A percentile compares a stretch with the other conserved stretches of the same genome.
phyloP scores from a whole-genome alignment of 2,888 invertebrate species.

The Eurytoma californica region DNA sequence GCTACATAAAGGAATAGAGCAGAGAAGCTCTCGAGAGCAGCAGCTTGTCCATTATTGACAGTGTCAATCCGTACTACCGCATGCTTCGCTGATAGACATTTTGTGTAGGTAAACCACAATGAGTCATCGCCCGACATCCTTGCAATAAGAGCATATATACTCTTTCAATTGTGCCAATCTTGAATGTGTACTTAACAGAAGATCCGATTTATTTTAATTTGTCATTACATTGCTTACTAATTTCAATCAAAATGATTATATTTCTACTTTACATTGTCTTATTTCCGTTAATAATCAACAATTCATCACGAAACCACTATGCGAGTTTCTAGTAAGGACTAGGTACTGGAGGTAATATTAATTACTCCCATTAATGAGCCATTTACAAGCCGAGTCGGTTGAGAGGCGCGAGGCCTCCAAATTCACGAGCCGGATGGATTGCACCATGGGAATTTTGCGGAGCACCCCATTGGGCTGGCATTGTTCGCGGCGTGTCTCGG shows the following conservation, averaged over 20 bases:
- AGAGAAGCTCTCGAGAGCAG: no score
- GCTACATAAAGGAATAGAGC: background rate
- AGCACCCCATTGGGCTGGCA: slow-evolving; percentile 65
- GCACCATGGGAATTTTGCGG: slow-evolving; percentile 61
- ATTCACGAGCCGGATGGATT: slow-evolving; percentile 16
- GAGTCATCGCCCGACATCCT: slow-evolving; percentile 35
- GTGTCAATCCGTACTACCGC: background rate
- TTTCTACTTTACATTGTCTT: no score
- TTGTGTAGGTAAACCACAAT: slow-evolving; percentile 9
- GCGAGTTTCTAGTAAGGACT: no score
- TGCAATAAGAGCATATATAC: background rate
- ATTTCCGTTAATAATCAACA: no score
- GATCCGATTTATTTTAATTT: no score
- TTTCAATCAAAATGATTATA: no score
- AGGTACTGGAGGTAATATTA: slow-evolving; percentile 57
- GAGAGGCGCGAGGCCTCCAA: slow-evolving; percentile 1
- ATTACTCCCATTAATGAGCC: slow-evolving; percentile 59
- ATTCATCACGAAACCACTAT: no score
- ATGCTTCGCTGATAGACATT: slow-evolving; percentile 17
- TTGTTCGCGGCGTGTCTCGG: slow-evolving; percentile 62
- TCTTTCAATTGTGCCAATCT: background rate
- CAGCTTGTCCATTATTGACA: background rate
- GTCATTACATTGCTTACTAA: no score
- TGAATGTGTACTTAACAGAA: no score
- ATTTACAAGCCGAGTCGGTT: slow-evolving; percentile 43